Conservation (phyloP, 2,113 vertebrate species). For the Nothocercus julius region DNA sequence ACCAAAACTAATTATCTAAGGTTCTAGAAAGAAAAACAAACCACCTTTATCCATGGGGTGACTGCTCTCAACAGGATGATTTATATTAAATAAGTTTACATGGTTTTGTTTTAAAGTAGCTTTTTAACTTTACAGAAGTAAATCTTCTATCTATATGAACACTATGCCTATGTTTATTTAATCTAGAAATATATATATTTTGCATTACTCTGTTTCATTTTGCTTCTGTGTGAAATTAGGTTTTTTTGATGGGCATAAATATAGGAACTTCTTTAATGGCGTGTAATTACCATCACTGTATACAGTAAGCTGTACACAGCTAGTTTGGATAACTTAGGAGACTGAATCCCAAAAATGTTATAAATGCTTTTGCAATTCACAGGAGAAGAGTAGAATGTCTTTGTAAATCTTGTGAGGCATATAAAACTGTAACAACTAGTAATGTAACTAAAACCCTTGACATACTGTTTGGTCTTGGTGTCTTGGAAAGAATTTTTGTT, state of each 20-base stretch:
- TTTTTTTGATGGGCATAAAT: neutral
- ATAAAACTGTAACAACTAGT: neutral
- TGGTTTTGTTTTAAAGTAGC: neutral
- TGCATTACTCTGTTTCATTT: neutral
- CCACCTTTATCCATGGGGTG: neutral
- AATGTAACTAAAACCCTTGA: neutral
- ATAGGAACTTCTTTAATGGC: neutral
- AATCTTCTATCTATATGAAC: neutral
- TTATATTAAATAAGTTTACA: neutral
- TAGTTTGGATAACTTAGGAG: neutral
- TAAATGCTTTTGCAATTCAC: neutral
- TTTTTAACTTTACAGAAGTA: neutral
- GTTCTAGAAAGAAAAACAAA: neutral
- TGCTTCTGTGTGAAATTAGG: neutral
- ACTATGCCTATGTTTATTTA: neutral
- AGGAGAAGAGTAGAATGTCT: neutral
- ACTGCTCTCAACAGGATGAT: neutral
- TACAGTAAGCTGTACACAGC: neutral
- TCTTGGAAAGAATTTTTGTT: neutral
- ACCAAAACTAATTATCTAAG: slow-evolving; percentile 6
- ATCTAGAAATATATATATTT: neutral
- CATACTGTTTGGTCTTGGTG: neutral
- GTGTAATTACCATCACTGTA: neutral
- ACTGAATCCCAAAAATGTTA: too few relatives aligned
- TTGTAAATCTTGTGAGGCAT: neutral